Evolutionary conservation across 1,140 invertebrate genomes (phyloP).

Genomic region (Papilio polyxenes): DNA sequence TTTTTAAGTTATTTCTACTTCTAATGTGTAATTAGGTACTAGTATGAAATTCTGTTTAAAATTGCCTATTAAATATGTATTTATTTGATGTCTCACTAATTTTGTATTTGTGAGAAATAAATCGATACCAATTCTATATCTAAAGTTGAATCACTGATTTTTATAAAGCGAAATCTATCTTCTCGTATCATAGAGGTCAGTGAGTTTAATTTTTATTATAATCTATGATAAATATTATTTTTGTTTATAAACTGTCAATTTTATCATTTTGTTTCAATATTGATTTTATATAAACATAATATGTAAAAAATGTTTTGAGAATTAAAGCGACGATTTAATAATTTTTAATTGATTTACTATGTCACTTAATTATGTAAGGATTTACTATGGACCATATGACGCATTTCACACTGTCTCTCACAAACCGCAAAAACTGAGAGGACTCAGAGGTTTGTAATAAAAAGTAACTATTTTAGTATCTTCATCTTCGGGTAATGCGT

Average conservation of each 20-base stretch:
- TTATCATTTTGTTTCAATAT: not conserved
- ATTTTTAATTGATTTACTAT: conserved; percentile 39
- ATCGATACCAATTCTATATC: too few species aligned
- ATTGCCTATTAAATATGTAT: too few species aligned
- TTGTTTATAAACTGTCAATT: conserved; percentile 10
- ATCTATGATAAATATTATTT: not conserved
- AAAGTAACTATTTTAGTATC: not conserved
- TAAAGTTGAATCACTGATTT: too few species aligned
- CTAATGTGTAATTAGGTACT: too few species aligned
- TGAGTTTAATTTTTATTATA: not conserved
- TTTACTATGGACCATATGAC: conserved; percentile 63
- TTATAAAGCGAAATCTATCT: too few species aligned
- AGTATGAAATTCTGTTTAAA: too few species aligned
- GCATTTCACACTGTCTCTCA: conserved; percentile 55
- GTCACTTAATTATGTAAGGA: conserved; percentile 57
- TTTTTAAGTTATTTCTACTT: too few species aligned
- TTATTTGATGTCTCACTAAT: too few species aligned
- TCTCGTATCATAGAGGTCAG: too few species aligned
- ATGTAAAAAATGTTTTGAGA: conserved; percentile 17
- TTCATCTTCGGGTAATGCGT: not conserved
- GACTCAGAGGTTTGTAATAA: conserved; percentile 53
- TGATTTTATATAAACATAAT: not conserved
- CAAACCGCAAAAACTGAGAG: conserved; percentile 61
- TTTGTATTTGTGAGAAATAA: too few species aligned
- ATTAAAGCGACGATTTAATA: not conserved